These are phyloP conservation scores for Lampropteryx suffumata DNA, from an alignment of 2,888 invertebrate species.

Conservation along the genomic window DNA sequence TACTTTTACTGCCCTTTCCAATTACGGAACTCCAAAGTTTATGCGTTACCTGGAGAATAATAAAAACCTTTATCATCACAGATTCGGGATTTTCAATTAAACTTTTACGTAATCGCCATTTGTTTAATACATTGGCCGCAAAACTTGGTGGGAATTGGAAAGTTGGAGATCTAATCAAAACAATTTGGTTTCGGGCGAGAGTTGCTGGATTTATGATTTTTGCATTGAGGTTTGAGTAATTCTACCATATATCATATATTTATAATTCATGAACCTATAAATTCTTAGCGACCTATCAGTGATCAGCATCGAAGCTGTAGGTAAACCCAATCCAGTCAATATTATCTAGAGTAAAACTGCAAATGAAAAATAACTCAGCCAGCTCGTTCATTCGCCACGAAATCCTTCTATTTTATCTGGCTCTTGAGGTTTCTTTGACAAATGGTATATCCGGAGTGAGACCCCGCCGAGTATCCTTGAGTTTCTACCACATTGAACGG, in stretches of 20 bases:
- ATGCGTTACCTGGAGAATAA: constrained; percentile 54
- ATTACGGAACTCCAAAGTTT: constrained; percentile 51
- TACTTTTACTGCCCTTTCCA: constrained; percentile 48
- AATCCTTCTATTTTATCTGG: constrained; percentile 57
- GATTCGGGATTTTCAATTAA: constrained; percentile 61
- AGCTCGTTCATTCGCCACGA: constrained; percentile 40
- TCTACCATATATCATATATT: no score
- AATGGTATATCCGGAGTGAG: constrained; percentile 49
- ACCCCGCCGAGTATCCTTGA: constrained; percentile 44
- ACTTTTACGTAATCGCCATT: constrained; percentile 60
- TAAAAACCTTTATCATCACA: constrained; percentile 59
- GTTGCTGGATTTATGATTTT: constrained; percentile 35
- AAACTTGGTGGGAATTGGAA: constrained; percentile 47
- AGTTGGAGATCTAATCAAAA: constrained; percentile 55
- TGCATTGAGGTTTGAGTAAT: background rate
- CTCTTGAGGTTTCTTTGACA: constrained; percentile 57
- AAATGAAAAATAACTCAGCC: constrained; percentile 41
- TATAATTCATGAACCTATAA: no score
- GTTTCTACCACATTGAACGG: constrained; percentile 44
- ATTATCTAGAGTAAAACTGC: constrained; percentile 40
- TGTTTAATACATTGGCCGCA: constrained; percentile 50
- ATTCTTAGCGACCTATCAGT: no score
- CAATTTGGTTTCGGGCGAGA: constrained; percentile 42
- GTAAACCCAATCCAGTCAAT: constrained; percentile 1
- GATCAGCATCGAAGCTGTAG: background rate